Base-by-base conservation (phyloP, 2,888 invertebrate species). In the Phyto melanocephala region DNA sequence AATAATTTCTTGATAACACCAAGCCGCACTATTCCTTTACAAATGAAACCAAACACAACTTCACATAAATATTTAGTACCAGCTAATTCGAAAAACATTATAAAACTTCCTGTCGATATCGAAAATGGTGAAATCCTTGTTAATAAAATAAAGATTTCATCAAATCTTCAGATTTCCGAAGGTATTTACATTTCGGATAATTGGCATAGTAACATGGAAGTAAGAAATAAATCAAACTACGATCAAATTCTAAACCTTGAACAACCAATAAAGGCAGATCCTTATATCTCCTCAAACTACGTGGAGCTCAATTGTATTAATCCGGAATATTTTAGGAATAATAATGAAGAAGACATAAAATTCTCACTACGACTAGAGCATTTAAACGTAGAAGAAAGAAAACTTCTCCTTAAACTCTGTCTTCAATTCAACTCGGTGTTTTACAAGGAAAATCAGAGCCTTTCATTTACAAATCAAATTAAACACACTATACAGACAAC, bases 41-140 rank as follows among this genome's bases (percentile, higher is more conserved):
- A 56, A 60, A 60, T 60, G 40, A 60, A 60, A 60, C 60, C 60
- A 13, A 60, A 5, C 13, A 40, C n/a, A 22, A 60, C 40, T n/a
- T 42, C 42, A 22, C 22, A 60, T 22, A 60, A 60, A 7, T 40
- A 40, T 40, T n/a, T 42, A 22, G 40, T 60, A 24, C 42, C 60
- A 13, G 24, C 40, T 24, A 20, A 24, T n/a, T 60, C 40, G 8
- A 40, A 40, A 60, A 40, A 13, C n/a, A 40, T 42, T n/a, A 22
- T 60, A 22, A n/a, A 60, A 42, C 40, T 60, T 40, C 60, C 60
- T 13, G 40, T 60, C 8, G 42, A 60, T n/a, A n/a, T n/a, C 20
- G 60, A 60, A 8, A 42, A 60, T n/a, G n/a, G n/a, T n/a, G n/a
- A n/a, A n/a, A n/a, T n/a, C n/a, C n/a, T n/a, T n/a, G n/a, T n/a